Conservation (phyloP, 2,797 vertebrate species). For the Pangasius sanitwongsei region DNA sequence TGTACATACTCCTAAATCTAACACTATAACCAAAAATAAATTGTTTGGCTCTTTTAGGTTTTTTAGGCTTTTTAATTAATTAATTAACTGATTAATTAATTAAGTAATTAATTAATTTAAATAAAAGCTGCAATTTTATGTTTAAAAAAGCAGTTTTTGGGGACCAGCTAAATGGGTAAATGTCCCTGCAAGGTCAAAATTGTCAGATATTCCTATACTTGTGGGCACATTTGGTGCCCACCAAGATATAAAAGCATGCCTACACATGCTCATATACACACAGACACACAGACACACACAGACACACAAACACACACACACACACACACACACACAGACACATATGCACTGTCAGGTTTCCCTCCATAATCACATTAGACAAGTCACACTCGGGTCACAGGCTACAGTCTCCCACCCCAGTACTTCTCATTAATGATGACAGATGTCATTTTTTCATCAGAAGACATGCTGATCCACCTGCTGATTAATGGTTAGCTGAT, state of each 20-base stretch:
- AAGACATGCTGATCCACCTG: constrained; percentile 42
- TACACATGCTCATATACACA: too few relatives aligned
- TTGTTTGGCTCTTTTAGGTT: background rate
- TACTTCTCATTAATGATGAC: constrained; percentile 7
- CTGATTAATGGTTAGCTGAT: constrained; percentile 26
- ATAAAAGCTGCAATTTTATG: too few relatives aligned
- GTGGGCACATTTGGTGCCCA: too few relatives aligned
- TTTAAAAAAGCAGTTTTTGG: too few relatives aligned
- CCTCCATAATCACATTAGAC: constrained; percentile 41
- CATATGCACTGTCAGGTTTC: constrained; percentile 16
- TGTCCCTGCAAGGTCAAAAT: background rate
- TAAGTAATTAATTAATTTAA: too few relatives aligned
- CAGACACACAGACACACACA: background rate
- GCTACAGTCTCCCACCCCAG: background rate
- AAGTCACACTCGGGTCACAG: constrained; percentile 9
- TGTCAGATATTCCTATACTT: background rate
- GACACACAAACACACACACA: background rate
- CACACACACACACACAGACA: constrained; percentile 28
- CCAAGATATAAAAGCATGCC: too few relatives aligned
- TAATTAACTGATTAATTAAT: too few relatives aligned
- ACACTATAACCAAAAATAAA: background rate
- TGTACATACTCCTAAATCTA: background rate
- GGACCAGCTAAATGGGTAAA: too few relatives aligned
- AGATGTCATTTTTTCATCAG: constrained; percentile 38
- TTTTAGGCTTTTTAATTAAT: background rate